These are phyloP conservation scores for Ceyx melanurus DNA, from an alignment of 2,113 vertebrate species.

Conservation along the genomic window DNA sequence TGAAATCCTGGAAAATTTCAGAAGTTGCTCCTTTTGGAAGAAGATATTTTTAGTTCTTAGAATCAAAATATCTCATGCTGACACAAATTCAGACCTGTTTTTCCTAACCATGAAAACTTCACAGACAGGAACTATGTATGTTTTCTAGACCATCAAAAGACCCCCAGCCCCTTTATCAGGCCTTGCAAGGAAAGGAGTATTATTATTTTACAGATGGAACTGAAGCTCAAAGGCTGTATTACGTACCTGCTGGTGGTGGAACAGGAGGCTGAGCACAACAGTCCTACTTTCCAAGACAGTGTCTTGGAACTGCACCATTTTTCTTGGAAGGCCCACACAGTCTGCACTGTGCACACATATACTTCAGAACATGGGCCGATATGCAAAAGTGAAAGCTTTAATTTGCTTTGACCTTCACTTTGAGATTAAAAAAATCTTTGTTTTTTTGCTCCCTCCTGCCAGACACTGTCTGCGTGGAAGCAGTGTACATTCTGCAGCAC, in stretches of 20 bases:
- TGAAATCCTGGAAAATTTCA: neutral
- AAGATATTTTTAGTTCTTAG: neutral
- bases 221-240: neutral
- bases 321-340: neutral
- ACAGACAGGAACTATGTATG: neutral
- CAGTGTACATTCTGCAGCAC: neutral
- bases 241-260: neutral
- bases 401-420: conserved; percentile 18
- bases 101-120: neutral
- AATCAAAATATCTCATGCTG: neutral
- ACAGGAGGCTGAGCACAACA: neutral
- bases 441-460: neutral
- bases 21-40: neutral
- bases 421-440: neutral
- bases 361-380: neutral
- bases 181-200: neutral
- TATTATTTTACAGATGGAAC: neutral
- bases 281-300: neutral
- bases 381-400: neutral
- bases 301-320: neutral
- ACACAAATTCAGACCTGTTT: neutral
- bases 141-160: neutral
- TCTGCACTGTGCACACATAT: neutral
- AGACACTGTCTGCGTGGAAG: neutral
- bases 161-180: neutral